phyloP scores from a whole-genome alignment of 2,113 vertebrate species.

The Haemorhous mexicanus region DNA sequence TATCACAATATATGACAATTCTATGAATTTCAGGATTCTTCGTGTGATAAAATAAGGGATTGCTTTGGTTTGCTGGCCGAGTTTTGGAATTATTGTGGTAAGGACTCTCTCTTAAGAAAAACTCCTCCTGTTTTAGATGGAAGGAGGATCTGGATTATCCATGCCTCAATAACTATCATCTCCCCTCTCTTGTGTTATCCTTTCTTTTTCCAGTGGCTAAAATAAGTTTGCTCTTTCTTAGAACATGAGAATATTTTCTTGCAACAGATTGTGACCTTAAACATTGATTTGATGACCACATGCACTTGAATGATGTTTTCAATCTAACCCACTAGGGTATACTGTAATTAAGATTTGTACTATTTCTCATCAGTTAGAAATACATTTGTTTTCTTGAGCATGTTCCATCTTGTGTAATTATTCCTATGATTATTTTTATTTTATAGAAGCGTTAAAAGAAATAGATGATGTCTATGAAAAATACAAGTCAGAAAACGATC shows the following conservation, averaged over 20 bases:
- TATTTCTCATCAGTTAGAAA: not conserved
- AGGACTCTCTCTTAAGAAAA: not conserved
- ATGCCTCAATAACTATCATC: not conserved
- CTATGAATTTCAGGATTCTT: not conserved
- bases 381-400: not conserved
- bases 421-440: not conserved
- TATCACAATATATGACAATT: not conserved
- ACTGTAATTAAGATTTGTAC: not conserved
- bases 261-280: not conserved
- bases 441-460: conserved; percentile 93
- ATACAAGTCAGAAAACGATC: conserved; percentile 89
- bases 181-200: not conserved
- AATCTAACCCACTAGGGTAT: not conserved
- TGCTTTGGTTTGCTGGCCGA: not conserved
- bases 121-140: not conserved
- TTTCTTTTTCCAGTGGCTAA: not conserved
- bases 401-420: not conserved
- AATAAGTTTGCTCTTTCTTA: not conserved
- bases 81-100: not conserved
- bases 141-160: not conserved
- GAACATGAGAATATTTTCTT: not conserved
- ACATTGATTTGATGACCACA: not conserved
- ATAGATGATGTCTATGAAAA: conserved; percentile 95
- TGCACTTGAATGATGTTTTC: not conserved
- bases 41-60: not conserved